Evolutionary conservation across 2,113 vertebrate species (phyloP).

Genomic region (Leucoraja erinaceus): DNA sequence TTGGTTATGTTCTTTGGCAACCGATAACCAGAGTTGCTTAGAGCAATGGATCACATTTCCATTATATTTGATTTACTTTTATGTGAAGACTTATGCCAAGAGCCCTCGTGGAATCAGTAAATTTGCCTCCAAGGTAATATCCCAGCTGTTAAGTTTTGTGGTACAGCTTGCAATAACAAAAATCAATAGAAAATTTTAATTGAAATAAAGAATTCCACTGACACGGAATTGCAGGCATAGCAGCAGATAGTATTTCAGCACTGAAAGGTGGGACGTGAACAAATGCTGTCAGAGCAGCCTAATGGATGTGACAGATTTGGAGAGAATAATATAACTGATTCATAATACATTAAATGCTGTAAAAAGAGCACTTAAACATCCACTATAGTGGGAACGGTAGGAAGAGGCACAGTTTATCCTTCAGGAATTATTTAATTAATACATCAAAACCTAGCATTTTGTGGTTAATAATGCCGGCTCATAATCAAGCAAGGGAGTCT

Average conservation of each 20-base stretch:
- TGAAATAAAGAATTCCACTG: slow-evolving; percentile 1
- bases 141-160: not conserved
- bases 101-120: not conserved
- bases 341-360: not conserved
- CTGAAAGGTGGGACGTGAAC: not conserved
- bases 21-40: not conserved
- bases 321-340: not conserved
- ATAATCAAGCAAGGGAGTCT: not conserved
- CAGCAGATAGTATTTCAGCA: not conserved
- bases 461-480: not conserved
- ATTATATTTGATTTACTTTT: slow-evolving; percentile 19
- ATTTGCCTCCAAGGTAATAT: slow-evolving; percentile 25
- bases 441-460: not conserved
- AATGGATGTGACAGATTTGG: not conserved
- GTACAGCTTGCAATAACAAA: not conserved
- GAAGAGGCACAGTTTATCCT: not conserved
- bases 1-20: not conserved
- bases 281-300: not conserved
- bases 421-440: not conserved
- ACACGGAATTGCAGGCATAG: not conserved
- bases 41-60: not conserved
- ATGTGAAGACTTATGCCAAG: not conserved
- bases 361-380: not conserved
- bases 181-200: not conserved
- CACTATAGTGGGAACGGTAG: not conserved